These are phyloP conservation scores for Glomeris marginata DNA, from an alignment of 2,888 invertebrate species.

Conservation along the genomic window DNA sequence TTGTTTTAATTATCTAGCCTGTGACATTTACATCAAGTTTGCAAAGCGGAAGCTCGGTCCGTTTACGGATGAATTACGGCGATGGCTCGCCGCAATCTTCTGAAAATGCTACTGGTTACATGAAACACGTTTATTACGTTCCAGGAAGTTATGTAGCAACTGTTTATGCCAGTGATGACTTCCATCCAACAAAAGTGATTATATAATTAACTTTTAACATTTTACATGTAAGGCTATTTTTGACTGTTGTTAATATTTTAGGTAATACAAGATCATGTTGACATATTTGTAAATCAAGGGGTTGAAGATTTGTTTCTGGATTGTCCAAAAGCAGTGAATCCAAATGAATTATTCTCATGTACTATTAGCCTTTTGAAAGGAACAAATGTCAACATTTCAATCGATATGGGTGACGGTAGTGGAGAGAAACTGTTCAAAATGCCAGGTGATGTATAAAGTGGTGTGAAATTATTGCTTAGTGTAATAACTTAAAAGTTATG, in stretches of 20 bases:
- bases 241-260: not conserved
- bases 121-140: slow-evolving; percentile 1
- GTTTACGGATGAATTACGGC: slow-evolving; percentile 7
- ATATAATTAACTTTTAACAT: not conserved
- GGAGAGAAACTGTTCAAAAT: too few species aligned
- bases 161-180: slow-evolving; percentile 10
- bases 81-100: slow-evolving; percentile 1
- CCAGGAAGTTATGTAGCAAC: slow-evolving; percentile 6
- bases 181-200: slow-evolving; percentile 5
- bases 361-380: slow-evolving; percentile 4
- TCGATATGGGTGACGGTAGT: slow-evolving; percentile 3
- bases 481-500: too few species aligned
- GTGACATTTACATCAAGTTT: slow-evolving; percentile 8
- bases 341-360: slow-evolving; percentile 1
- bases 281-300: not conserved
- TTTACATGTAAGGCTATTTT: not conserved
- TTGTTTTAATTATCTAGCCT: not conserved
- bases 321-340: slow-evolving; percentile 2
- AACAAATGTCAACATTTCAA: slow-evolving; percentile 2
- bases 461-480: too few species aligned
- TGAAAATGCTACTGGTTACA: slow-evolving; percentile 7
- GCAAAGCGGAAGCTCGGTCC: not conserved
- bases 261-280: slow-evolving; percentile 1
- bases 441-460: too few species aligned
- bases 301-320: slow-evolving; percentile 2